Evolutionary conservation across 2,797 vertebrate genomes (phyloP), one percentile per base, ranked within the genome.

Genomic region (Tapirus indicus): DNA sequence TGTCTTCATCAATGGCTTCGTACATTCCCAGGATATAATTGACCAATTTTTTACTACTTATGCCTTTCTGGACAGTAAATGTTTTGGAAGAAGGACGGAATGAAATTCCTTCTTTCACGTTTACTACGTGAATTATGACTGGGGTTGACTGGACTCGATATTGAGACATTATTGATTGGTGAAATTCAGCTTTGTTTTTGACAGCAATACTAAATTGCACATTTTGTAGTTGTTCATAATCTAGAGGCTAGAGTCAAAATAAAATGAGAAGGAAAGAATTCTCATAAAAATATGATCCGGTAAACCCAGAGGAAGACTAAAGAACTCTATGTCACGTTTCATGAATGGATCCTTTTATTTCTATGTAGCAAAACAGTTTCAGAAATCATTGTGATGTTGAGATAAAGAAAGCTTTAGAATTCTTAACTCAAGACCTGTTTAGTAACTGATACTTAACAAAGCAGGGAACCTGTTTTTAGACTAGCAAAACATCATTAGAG

Each of bases 1-100:
- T 99, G 96, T 99, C 99, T 84, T 98, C 98, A 98, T 99, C 99
- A 0, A 97, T 97, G 94, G 99, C 99, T 94, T 98, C 91, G 94
- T 99, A 99, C 0, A 2, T 94, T 90, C 97, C 98, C 62, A 99
- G 62, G 5, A 99, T 7, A 1, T 99, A 94, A 27, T 98, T 98
- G 77, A 13, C 83, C 74, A 98, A 29, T 10, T 64, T 89, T 77
- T 60, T 95, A 71, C 0, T 88, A 85, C 97, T 98, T 78, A 98
- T 95, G 0, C 97, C 98, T 98, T 99, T 98, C 97, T 98, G 97
- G 52, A 99, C 66, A 58, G 96, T 96, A 84, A 99, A 98, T 0
- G 97, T 94, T 74, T 99, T 97, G 54, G 99, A 97, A 97, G 97
- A 41, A 35, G 99, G 99, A 0, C 41, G 2, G 98, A 99, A 99